Percentiles rank a stretch among this genome's conserved stretches.
Evolutionary conservation across 1,140 invertebrate species (phyloP).

Genomic region (Conus betulinus): DNA sequence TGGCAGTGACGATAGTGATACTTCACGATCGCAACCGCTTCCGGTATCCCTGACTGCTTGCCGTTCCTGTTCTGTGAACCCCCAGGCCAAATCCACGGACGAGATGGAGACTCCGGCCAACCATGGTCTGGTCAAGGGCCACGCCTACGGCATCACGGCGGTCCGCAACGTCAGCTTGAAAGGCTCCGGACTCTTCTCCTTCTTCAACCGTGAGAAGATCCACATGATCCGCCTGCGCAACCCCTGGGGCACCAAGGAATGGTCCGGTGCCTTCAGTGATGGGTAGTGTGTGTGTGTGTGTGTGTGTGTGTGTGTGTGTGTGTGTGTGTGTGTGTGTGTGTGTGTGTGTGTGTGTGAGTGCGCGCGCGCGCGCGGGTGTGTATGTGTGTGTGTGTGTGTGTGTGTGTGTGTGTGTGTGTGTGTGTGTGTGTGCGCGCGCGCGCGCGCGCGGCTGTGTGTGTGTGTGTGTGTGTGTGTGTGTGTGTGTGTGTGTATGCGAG

Average conservation of each 20-base stretch:
- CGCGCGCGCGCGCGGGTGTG: too few relatives aligned
- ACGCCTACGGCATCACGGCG: slow-evolving; percentile 66
- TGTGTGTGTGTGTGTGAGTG: too few relatives aligned
- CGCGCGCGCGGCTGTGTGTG: too few relatives aligned
- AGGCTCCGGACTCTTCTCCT: slow-evolving; percentile 43
- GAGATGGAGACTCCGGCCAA: slow-evolving; percentile 50
- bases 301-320: too few relatives aligned
- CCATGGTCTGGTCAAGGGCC: slow-evolving; percentile 66
- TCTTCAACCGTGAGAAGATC: slow-evolving; percentile 29
- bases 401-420: too few relatives aligned
- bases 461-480: too few relatives aligned
- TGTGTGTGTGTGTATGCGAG: too few relatives aligned
- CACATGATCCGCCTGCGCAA: slow-evolving; percentile 67
- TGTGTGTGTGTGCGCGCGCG: too few relatives aligned
- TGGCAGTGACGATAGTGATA: background rate
- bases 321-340: too few relatives aligned
- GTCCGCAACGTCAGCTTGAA: slow-evolving; percentile 62
- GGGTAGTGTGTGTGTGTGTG: background rate
- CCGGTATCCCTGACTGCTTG: slow-evolving; percentile 6
- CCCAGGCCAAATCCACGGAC: slow-evolving; percentile 50
- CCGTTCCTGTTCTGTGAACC: background rate
- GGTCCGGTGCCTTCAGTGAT: slow-evolving; percentile 53
- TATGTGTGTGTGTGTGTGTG: too few relatives aligned
- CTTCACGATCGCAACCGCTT: background rate
- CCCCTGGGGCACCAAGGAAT: slow-evolving; percentile 69